Evolutionary conservation across 2,113 vertebrate genomes (phyloP), one percentile per base, ranked within the genome.

Genomic region (Struthidea cinerea): DNA sequence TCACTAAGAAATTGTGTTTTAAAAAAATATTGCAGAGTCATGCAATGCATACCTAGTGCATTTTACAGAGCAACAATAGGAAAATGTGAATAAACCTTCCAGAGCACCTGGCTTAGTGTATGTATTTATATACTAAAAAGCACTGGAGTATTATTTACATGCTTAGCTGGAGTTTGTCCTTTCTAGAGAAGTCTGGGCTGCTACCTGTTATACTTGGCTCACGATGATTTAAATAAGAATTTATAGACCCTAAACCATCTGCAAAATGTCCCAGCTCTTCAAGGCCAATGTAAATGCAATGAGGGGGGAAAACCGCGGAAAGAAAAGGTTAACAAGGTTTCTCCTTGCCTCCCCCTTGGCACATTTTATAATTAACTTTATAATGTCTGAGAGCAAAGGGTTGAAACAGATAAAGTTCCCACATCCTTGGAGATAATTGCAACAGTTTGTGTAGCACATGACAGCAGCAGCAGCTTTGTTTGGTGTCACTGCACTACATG

Each of bases 151-250:
- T 96, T 96, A 96, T 97, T 97, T 96, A 96, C 96, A 90, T 39
- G 89, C 96, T 94, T 96, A 96, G 96, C 92, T 97, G 96, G 94
- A 81, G 82, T 93, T 96, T 96, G 95, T 95, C 94, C 93, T 90
- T 96, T 97, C 96, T 93, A 92, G 95, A 97, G 96, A 97, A 96
- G 95, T 96, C 97, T 96, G 97, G 97, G 94, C 93, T 84, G 97
- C 96, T 96, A 96, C 97, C 97, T 97, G 97, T 97, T 97, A 56
- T 92, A 85, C 94, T 97, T 97, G 97, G 95, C 97, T 98, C 93
- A 3, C 30, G 84, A 79, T 87, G 85, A 94, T 97, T 97, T 97
- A 86, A 97, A 94, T 95, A 93, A 95, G 91, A 96, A 96, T 97
- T 97, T 97, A 94, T 93, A 97, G 97, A 90, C 94, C 71, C 63